Percentiles rank a stretch among this genome's conserved stretches.
These are phyloP conservation scores for Limnephilus lunatus DNA, from an alignment of 2,888 invertebrate genomes.

Conservation along the genomic window DNA sequence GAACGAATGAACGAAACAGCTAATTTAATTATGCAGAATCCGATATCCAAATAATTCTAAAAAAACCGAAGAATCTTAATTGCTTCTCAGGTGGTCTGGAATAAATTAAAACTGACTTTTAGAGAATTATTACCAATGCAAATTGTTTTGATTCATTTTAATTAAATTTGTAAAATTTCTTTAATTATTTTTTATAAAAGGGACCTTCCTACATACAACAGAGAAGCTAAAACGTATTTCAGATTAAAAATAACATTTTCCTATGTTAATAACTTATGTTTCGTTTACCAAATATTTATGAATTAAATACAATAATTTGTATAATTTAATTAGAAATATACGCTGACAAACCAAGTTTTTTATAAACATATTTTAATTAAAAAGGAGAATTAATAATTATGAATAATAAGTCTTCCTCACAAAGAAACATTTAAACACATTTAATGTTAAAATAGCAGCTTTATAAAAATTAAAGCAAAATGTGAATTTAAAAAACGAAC, in stretches of 20 bases:
- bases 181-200: too few species aligned
- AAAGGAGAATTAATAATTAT: too few species aligned
- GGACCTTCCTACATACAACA: not conserved
- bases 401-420: too few species aligned
- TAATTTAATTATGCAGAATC: not conserved
- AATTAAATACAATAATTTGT: too few species aligned
- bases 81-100: not conserved
- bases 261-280: too few species aligned
- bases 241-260: not conserved
- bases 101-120: not conserved
- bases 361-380: too few species aligned
- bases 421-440: too few species aligned
- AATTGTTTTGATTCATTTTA: not conserved
- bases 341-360: too few species aligned
- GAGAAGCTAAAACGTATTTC: not conserved
- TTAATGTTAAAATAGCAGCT: too few species aligned
- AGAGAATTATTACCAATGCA: not conserved
- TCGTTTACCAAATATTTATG: too few species aligned
- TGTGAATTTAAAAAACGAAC: too few species aligned
- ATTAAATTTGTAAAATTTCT: not conserved
- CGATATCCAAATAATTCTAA: not conserved
- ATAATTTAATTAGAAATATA: too few species aligned
- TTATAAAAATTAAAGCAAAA: not conserved
- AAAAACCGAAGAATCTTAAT: not conserved
- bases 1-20: not conserved